Evolutionary conservation across 2,888 invertebrate species (phyloP).

Genomic region (Heliconius charithonia): DNA sequence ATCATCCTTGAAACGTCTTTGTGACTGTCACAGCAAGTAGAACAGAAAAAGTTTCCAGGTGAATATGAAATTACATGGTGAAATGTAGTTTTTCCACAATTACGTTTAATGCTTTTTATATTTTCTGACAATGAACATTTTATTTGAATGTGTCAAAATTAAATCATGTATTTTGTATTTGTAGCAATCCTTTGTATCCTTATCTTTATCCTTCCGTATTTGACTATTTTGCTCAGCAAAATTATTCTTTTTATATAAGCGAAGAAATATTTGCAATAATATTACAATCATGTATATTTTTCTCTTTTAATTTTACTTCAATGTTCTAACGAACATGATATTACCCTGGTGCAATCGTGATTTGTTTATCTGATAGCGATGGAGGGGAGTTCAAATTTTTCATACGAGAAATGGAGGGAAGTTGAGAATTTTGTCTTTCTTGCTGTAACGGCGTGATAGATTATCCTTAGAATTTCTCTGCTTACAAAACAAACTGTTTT

Average conservation of each 20-base stretch:
- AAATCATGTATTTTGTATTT: too few species aligned
- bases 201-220: too few species aligned
- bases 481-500: neutral
- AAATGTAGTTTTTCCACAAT: neutral
- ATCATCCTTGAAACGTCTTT: constrained; percentile 26
- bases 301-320: neutral
- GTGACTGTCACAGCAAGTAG: constrained; percentile 3
- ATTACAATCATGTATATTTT: neutral
- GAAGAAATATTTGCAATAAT: neutral
- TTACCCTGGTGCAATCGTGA: neutral
- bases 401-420: too few species aligned
- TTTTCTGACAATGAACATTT: neutral
- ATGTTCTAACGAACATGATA: neutral
- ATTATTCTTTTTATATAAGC: too few species aligned
- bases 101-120: neutral
- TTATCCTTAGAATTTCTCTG: neutral
- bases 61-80: constrained; percentile 5
- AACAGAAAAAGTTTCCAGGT: constrained; percentile 5
- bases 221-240: too few species aligned
- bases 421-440: too few species aligned
- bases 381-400: neutral
- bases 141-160: too few species aligned
- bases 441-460: too few species aligned
- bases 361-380: neutral
- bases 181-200: too few species aligned